Evolutionary conservation across 1,140 invertebrate genomes (phyloP).

Genomic region (Geopemphigus sp.): DNA sequence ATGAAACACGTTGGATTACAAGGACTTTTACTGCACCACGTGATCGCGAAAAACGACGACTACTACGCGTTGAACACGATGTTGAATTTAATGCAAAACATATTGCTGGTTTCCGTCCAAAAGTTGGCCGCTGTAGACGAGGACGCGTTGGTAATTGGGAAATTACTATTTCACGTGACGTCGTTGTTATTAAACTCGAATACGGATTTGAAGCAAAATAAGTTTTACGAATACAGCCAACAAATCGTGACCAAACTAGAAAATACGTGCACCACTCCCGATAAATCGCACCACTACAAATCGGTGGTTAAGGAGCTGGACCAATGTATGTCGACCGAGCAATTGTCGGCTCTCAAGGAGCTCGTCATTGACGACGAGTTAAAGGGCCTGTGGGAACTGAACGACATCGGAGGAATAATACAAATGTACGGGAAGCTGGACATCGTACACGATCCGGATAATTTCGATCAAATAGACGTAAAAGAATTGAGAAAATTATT

Average conservation of each 20-base stretch:
- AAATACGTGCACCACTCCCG: not conserved
- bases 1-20: not conserved
- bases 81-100: not conserved
- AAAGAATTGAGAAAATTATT: not conserved
- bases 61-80: too few relatives aligned
- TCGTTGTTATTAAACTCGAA: fast-evolving
- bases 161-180: not conserved
- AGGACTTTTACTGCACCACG: not conserved
- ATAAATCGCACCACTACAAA: not conserved
- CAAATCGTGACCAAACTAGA: not conserved
- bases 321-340: too few relatives aligned
- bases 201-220: not conserved
- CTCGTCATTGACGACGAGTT: too few relatives aligned
- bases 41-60: too few relatives aligned
- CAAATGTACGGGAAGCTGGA: too few relatives aligned
- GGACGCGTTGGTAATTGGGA: not conserved
- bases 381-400: too few relatives aligned
- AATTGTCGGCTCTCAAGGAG: too few relatives aligned
- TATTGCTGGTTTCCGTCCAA: not conserved
- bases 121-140: not conserved
- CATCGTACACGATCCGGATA: too few relatives aligned
- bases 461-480: not conserved
- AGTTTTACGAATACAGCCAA: too few relatives aligned
- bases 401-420: too few relatives aligned
- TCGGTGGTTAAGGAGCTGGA: too few relatives aligned